Evolutionary conservation across 1,140 invertebrate species (phyloP), one percentile per base, ranked within the genome.

Genomic region (Drosophila melanica): DNA sequence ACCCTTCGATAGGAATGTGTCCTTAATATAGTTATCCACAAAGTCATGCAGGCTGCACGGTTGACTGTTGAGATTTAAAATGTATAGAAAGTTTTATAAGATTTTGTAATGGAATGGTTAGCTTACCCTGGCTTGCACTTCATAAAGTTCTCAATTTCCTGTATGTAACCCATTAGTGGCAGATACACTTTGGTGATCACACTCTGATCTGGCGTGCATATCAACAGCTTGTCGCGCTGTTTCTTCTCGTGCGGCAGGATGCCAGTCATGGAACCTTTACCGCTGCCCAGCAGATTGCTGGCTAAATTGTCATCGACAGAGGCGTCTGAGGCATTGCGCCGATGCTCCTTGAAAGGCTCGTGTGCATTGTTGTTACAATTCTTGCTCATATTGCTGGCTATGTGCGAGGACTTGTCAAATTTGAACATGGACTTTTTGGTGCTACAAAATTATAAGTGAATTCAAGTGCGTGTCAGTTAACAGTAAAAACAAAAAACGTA

Each of bases 401-500:
- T 95, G 92, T 96, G 95, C 16, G 95, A 95, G 4, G 96, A 96
- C 59, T 95, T 94, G 85, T 97, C 96, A 93, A 97, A 97, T 91
- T 95, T 95, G 87, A 97, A 97, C 45, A 97, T 92, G 1, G 94
- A 59, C 45, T 85, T 90, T 69, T 92, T 92, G 6, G 89, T 89
- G 75, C 90, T 91, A 12, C 10, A n/a, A n/a, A 14, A 12, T 14
- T 4, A 33, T 9, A 51, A 11, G 9, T 16, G n/a, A 33, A n/a
- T 0, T 53, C 10, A 37, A 18, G 27, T 35, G 5, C 4, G 10
- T 35, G 10, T 51, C 7, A 1, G 8, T 0, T 8, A 35, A 35
- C 3, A 35, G 4, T 6, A 3, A 51, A 10, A 35, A 4, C 2
- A 11, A 11, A 5, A 11, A 18, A 45, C 45, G 54, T 92, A 94